Evolutionary conservation across 2,113 vertebrate genomes (phyloP).

Genomic region (Mystacornis crossleyi): DNA sequence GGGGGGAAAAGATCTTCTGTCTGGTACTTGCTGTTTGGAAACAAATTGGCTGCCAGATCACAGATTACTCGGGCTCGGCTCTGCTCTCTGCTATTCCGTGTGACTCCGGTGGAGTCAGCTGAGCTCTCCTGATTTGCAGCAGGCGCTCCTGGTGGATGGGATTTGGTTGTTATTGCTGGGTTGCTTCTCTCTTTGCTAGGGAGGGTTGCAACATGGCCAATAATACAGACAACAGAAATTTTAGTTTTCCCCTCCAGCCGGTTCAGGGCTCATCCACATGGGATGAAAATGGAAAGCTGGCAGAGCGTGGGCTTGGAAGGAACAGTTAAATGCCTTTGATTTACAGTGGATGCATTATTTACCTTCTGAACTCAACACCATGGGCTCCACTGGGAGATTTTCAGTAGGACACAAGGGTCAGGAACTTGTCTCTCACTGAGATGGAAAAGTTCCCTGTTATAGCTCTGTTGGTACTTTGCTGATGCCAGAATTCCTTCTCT

Average conservation of each 20-base stretch:
- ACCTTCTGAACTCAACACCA: background rate
- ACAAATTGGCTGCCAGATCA: conserved; percentile 40
- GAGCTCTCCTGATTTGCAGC: background rate
- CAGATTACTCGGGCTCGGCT: background rate
- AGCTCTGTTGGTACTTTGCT: background rate
- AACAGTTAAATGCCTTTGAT: background rate
- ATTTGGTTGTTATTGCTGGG: background rate
- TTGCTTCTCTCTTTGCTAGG: background rate
- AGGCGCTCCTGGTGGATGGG: background rate
- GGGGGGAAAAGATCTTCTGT: background rate
- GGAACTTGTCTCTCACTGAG: background rate
- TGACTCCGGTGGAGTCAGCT: background rate
- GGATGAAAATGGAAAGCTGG: background rate
- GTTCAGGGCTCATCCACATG: fast-evolving
- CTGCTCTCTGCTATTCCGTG: background rate
- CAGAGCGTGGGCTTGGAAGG: background rate
- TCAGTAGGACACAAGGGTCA: background rate
- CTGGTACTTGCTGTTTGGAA: conserved; percentile 48
- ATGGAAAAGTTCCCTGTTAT: background rate
- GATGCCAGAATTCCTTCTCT: background rate
- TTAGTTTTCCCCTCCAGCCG: background rate
- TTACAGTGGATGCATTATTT: background rate
- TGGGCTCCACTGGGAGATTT: background rate
- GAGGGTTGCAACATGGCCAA: background rate
- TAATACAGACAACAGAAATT: background rate